A percentile compares a stretch with the other conserved stretches of the same genome.
Conservation (phyloP, 1,140 invertebrate species). For the Zelostemma sp. region DNA sequence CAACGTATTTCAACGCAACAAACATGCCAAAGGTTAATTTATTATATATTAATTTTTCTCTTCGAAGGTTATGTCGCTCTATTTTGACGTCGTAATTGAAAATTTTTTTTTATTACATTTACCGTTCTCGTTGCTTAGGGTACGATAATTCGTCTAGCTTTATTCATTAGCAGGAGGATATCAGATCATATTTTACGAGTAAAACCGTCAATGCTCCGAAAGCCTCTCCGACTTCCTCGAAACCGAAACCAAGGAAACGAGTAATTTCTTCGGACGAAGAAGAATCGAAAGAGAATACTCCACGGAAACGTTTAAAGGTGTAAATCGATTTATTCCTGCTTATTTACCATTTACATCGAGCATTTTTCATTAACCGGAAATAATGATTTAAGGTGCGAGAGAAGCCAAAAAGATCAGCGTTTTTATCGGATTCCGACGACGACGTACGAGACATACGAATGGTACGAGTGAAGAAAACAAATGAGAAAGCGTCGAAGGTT, state of each 20-base stretch:
- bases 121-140: no score
- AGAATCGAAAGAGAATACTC: conserved; percentile 19
- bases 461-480: conserved; percentile 23
- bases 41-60: no score
- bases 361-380: no score
- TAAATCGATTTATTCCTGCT: no score
- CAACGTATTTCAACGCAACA: no score
- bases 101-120: conserved; percentile 1
- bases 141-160: no score
- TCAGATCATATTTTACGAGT: conserved; percentile 18
- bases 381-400: conserved; percentile 7
- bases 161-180: no score
- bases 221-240: conserved; percentile 8
- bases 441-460: no score
- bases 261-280: conserved; percentile 57
- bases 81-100: no score
- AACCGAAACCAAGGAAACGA: conserved; percentile 42
- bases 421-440: conserved; percentile 63
- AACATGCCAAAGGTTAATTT: no score
- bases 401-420: conserved; percentile 36
- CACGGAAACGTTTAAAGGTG: conserved; percentile 36
- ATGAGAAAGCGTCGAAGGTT: conserved; percentile 13
- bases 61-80: no score
- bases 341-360: no score
- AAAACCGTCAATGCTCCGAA: neutral